Evolutionary conservation across 2,797 vertebrate genomes (phyloP).

Genomic region (Anableps anableps): DNA sequence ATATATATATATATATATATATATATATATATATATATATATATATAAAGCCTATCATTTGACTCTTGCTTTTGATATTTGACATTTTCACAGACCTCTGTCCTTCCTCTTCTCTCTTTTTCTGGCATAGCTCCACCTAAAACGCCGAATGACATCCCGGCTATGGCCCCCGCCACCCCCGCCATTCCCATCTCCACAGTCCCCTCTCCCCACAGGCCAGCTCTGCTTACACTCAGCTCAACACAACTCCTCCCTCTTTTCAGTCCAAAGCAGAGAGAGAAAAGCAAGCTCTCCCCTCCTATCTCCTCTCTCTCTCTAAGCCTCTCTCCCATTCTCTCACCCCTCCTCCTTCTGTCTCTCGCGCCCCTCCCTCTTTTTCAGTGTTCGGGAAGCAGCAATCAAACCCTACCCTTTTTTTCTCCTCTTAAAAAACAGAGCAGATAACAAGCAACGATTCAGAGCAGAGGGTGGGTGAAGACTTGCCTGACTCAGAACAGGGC

Average conservation of each 20-base stretch:
- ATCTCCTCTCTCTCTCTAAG: not conserved
- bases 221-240: constrained; percentile 42
- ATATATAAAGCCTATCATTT: not conserved
- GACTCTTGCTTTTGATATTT: constrained; percentile 3
- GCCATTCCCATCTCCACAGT: constrained; percentile 19
- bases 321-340: constrained; percentile 59
- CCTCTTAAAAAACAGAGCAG: constrained; percentile 61
- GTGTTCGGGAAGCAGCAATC: constrained; percentile 73
- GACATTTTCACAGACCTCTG: not conserved
- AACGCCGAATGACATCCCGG: constrained; percentile 45
- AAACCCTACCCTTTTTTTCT: constrained; percentile 64
- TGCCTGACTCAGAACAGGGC: constrained; percentile 20
- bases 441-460: constrained; percentile 37
- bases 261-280: constrained; percentile 55
- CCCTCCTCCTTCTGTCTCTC: constrained; percentile 60
- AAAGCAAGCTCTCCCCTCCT: not conserved
- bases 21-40: too few species aligned
- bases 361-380: constrained; percentile 61
- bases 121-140: constrained; percentile 47
- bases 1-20: too few species aligned
- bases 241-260: constrained; percentile 65
- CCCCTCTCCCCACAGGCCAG: constrained; percentile 44
- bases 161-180: constrained; percentile 34
- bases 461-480: constrained; percentile 20
- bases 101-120: constrained; percentile 22